A percentile compares a stretch with the other conserved stretches of the same genome.
Conservation (phyloP, 1,140 invertebrate genomes). For the Globodera rostochiensis region DNA sequence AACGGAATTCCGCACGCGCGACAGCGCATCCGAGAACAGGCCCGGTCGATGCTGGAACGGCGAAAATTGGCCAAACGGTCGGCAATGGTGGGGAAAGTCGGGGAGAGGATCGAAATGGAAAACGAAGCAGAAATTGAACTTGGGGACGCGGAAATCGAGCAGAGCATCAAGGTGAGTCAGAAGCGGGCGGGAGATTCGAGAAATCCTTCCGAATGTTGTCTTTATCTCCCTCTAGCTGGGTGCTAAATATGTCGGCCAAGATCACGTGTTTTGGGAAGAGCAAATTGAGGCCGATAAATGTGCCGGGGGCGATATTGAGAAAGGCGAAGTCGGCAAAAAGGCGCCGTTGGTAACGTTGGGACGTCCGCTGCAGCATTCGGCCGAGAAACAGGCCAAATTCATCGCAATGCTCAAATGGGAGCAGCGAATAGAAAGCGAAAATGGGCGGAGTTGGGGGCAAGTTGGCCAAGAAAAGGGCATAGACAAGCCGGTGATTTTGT, state of each 20-base stretch:
- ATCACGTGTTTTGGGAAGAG: constrained; percentile 17
- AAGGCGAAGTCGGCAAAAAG: not conserved
- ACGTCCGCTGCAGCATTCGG: not conserved
- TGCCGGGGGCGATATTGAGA: not conserved
- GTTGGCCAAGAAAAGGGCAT: not conserved
- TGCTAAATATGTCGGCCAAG: constrained; percentile 36
- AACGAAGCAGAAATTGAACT: not conserved
- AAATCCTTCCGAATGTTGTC: not conserved
- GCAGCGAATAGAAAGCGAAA: not conserved
- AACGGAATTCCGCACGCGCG: constrained; percentile 43
- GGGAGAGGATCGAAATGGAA: not conserved
- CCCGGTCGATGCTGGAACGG: constrained; percentile 48
- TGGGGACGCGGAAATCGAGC: not conserved
- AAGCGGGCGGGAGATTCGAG: not conserved
- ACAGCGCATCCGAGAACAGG: constrained; percentile 53
- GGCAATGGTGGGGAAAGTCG: not conserved
- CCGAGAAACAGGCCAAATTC: constrained; percentile 4
- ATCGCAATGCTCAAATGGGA: not conserved
- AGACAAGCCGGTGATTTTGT: not conserved
- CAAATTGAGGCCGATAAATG: not conserved
- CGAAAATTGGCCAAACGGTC: constrained; percentile 20
- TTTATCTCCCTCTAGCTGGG: constrained; percentile 26
- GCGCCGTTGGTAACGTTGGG: not conserved
- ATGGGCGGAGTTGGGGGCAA: not conserved
- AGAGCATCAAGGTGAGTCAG: not conserved